These are phyloP conservation scores for Harpagoxenus sublaevis DNA, from an alignment of 2,888 invertebrate species.

Conservation along the genomic window DNA sequence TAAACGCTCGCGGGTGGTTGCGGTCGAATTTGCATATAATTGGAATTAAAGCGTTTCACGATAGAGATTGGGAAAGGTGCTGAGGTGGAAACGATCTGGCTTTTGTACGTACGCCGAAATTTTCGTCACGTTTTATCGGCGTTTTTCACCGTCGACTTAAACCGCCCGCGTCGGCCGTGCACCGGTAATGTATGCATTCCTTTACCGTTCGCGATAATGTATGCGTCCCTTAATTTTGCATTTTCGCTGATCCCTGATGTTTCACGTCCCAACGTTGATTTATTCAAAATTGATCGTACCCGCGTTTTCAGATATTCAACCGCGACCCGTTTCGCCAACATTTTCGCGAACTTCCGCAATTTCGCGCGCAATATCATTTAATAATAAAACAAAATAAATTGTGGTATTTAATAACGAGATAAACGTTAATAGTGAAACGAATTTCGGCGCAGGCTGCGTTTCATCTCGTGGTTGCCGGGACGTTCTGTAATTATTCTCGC, in stretches of 20 bases:
- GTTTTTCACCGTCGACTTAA: constrained; percentile 11
- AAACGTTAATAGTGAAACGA: constrained; percentile 1
- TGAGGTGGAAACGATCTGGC: neutral
- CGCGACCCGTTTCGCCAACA: neutral
- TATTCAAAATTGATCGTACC: constrained; percentile 11
- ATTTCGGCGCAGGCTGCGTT: constrained; percentile 42
- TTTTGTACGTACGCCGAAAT: constrained; percentile 58
- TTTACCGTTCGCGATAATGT: constrained; percentile 11
- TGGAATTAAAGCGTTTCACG: constrained; percentile 65
- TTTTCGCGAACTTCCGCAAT: neutral
- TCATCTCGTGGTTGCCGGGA: constrained; percentile 25
- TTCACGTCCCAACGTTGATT: constrained; percentile 9
- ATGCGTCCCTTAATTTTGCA: constrained; percentile 29
- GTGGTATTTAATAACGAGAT: constrained; percentile 8
- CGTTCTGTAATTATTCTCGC: constrained; percentile 65
- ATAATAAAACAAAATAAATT: constrained; percentile 20
- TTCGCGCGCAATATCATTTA: neutral
- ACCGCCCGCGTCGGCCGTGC: neutral
- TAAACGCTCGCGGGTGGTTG: constrained; percentile 60
- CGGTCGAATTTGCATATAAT: constrained; percentile 69
- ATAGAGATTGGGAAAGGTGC: constrained; percentile 35
- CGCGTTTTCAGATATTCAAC: constrained; percentile 14
- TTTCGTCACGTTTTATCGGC: constrained; percentile 47
- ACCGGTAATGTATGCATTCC: constrained; percentile 17
- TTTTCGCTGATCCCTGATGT: constrained; percentile 3